Evolutionary conservation across 2,113 vertebrate genomes (phyloP).

Genomic region (Bungarus multicinctus): DNA sequence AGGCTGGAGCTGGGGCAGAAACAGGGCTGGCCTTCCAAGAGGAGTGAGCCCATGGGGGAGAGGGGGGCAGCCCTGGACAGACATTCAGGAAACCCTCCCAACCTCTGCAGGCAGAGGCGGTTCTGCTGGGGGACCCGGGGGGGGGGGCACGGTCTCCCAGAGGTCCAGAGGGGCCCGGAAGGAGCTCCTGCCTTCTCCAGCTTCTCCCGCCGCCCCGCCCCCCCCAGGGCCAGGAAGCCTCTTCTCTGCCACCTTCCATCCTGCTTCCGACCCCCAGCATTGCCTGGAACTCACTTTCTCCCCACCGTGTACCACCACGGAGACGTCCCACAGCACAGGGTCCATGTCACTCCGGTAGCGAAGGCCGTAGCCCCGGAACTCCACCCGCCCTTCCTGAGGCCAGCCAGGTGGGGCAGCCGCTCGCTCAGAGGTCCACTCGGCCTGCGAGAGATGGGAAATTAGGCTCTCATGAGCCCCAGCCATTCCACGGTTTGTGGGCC

Average conservation of each 20-base stretch:
- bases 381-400: conserved; percentile 83
- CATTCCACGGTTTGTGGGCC: background rate
- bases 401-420: conserved; percentile 69
- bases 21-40: background rate
- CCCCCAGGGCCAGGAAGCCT: background rate
- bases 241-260: background rate
- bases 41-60: background rate
- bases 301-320: conserved; percentile 78
- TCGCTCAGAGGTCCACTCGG: conserved; percentile 79
- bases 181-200: background rate
- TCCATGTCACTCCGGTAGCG: conserved; percentile 88
- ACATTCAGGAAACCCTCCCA: background rate
- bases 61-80: background rate
- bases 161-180: background rate
- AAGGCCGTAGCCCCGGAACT: conserved; percentile 79
- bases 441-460: conserved; percentile 64
- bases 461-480: background rate
- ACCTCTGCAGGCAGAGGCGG: background rate
- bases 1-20: background rate
- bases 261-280: background rate
- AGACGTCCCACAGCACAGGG: conserved; percentile 84
- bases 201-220: background rate
- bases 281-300: conserved; percentile 79
- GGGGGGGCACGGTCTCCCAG: too few species aligned
- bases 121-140: background rate